Base-by-base conservation (phyloP, 92 coral and sea anemone species). In the Anthopleura xanthogrammica region DNA sequence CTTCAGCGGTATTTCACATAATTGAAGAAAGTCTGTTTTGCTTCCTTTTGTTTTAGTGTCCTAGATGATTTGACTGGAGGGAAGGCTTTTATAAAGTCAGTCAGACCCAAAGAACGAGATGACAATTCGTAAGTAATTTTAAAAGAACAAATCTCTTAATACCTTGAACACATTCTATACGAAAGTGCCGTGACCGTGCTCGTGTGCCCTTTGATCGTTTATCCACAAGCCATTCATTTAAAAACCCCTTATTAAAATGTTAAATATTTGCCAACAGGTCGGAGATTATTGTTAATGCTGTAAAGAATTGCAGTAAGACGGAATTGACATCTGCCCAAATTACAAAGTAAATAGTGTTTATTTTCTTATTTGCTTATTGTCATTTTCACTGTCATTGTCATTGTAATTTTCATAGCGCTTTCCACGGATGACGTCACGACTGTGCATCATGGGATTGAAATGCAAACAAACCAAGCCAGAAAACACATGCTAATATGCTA, bases 21-120 rank as follows among this genome's bases (percentile, higher is more conserved):
- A 20, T 14, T n/a, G 11, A n/a, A 1, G 2, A 5, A 23, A 20
- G 70, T 62, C 29, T 62, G 12, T 4, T 8, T 29, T n/a, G 16
- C 10, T 54, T 11, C 10, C 2, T 54, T 62, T 62, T 23, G 4
- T 2, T 20, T 12, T 20, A 89, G 92, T 19, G 87, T 79, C 77
- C 90, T 89, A n/a, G 82, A 79, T 76, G 55, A 70, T 42, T 50
- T 86, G 70, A 86, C 85, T 8, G 87, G 83, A 57, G 92, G 90
- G 64, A 86, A 74, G 22, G 85, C 87, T 1, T 86, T 89, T 14
- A 86, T 89, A 17, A 89, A 86, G 75, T 78, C 84, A 76, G 79
- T 89, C 17, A 79, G 40, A 68, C 85, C 52, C 14, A 41, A 9
- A 50, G 86, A 78, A 70, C 66, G 55, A 56, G 80, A 60, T 5